These are phyloP conservation scores for Ormia ochracea DNA, from an alignment of 2,888 invertebrate genomes.

Conservation along the genomic window DNA sequence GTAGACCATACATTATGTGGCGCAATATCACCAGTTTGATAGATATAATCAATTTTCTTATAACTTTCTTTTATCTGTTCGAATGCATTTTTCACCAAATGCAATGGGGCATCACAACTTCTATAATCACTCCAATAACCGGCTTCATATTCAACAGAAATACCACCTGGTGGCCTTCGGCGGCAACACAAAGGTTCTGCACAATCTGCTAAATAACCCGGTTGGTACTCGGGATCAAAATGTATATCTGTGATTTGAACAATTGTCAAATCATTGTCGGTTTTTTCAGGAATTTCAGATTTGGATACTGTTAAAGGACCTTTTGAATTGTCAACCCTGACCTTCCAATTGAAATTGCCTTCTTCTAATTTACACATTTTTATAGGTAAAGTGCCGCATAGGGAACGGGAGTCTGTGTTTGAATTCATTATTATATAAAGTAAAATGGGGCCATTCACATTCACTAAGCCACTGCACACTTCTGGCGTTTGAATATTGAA, in stretches of 20 bases:
- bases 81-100: conserved; percentile 83
- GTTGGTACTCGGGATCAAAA: conserved; percentile 85
- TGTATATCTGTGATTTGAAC: conserved; percentile 81
- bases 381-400: conserved; percentile 73
- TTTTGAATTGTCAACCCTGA: conserved; percentile 67
- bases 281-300: conserved; percentile 64
- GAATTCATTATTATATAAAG: conserved; percentile 79
- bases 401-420: conserved; percentile 77
- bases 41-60: conserved; percentile 82
- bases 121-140: conserved; percentile 90
- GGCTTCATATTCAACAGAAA: conserved; percentile 76
- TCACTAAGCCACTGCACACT: conserved; percentile 82
- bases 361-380: conserved; percentile 69
- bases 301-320: conserved; percentile 68
- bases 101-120: conserved; percentile 85
- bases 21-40: conserved; percentile 92
- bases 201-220: conserved; percentile 83
- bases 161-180: conserved; percentile 40
- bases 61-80: conserved; percentile 80
- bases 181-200: conserved; percentile 88
- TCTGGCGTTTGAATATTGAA: conserved; percentile 79
- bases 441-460: conserved; percentile 81
- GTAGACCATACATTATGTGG: conserved; percentile 93
- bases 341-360: conserved; percentile 66
- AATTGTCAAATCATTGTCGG: conserved; percentile 66